Percentiles rank a stretch among this genome's conserved stretches.
Conservation (phyloP, 2,113 vertebrate genomes). For the Dolichotis patagonum region DNA sequence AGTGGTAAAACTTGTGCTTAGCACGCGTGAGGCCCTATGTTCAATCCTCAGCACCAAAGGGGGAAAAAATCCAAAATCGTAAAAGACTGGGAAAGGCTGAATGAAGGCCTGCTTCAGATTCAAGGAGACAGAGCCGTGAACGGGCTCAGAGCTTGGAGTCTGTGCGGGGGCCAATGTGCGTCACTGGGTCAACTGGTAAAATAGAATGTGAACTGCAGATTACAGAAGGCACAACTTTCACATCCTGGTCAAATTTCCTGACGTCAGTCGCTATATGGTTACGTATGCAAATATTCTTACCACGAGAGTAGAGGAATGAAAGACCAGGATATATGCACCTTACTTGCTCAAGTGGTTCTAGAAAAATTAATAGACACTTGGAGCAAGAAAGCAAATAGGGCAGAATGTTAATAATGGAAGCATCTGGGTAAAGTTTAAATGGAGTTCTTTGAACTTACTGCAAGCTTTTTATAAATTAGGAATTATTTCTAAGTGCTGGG, state of each 20-base stretch:
- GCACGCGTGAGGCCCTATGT: neutral
- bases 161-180: neutral
- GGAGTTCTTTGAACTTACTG: neutral
- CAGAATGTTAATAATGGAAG: neutral
- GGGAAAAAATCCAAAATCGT: neutral
- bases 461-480: neutral
- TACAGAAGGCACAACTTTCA: neutral
- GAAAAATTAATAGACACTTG: neutral
- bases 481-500: neutral
- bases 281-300: neutral
- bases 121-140: neutral
- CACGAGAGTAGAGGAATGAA: neutral
- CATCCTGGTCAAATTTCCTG: no score
- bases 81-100: neutral
- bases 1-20: no score
- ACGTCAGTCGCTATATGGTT: neutral
- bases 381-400: neutral
- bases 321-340: neutral
- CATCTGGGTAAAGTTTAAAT: neutral
- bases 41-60: neutral
- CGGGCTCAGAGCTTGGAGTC: neutral
- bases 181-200: neutral
- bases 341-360: neutral
- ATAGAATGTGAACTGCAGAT: neutral
- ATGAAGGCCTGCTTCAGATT: neutral